A percentile compares a stretch with the other conserved stretches of the same genome.
Evolutionary conservation across 92 coral and sea anemone genomes (phyloP).

Genomic region (Porites rus): DNA sequence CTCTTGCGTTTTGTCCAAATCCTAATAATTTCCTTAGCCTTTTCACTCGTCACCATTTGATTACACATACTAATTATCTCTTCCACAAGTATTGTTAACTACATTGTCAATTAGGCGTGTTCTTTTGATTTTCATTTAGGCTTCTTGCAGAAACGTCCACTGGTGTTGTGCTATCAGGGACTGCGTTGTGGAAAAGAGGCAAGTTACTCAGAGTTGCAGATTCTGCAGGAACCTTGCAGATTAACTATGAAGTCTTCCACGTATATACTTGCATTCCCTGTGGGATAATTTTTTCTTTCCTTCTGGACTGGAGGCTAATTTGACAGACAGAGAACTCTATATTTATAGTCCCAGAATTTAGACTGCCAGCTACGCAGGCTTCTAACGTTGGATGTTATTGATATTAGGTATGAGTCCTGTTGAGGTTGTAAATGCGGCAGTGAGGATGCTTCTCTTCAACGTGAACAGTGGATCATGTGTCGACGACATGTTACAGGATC

Average conservation of each 20-base stretch:
- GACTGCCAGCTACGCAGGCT: too few species aligned
- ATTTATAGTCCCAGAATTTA: not conserved
- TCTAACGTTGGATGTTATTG: not conserved
- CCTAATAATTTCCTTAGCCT: too few species aligned
- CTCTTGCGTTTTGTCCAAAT: too few species aligned
- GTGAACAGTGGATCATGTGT: slow-evolving; percentile 75
- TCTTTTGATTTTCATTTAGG: slow-evolving; percentile 43
- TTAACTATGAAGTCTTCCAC: too few species aligned
- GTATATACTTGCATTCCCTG: too few species aligned
- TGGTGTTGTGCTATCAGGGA: slow-evolving; percentile 80
- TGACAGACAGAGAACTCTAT: too few species aligned
- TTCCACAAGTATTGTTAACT: too few species aligned
- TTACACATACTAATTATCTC: too few species aligned
- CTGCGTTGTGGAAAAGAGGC: slow-evolving; percentile 95
- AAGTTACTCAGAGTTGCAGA: not conserved
- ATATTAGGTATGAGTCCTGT: slow-evolving; percentile 76
- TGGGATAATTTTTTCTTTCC: too few species aligned
- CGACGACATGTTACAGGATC: slow-evolving; percentile 87
- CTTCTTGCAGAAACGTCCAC: slow-evolving; percentile 85
- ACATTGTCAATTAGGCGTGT: not conserved
- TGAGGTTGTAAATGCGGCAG: slow-evolving; percentile 75
- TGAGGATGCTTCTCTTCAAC: slow-evolving; percentile 72
- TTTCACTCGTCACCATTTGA: too few species aligned
- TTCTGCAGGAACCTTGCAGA: too few species aligned
- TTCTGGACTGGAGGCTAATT: too few species aligned